Evolutionary conservation across 2,888 invertebrate genomes (phyloP).

Genomic region (Falcaria lacertinaria): DNA sequence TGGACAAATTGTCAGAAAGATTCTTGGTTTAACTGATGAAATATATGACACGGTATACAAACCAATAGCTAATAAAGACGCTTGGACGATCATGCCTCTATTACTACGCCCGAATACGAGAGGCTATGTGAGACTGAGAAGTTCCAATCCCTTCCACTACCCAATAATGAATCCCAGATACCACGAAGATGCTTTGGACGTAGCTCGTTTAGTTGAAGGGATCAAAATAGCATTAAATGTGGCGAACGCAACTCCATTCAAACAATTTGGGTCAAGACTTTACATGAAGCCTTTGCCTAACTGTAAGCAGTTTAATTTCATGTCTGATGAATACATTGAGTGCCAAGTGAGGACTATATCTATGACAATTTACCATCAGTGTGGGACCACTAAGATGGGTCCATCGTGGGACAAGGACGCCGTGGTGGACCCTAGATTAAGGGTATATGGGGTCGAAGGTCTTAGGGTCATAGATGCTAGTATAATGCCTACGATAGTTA

Average conservation of each 20-base stretch:
- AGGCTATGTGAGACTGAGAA: constrained; percentile 87
- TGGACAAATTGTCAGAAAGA: constrained; percentile 86
- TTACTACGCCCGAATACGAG: constrained; percentile 88
- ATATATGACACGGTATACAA: constrained; percentile 89
- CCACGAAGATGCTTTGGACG: constrained; percentile 88
- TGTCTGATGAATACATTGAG: constrained; percentile 90
- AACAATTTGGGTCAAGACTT: constrained; percentile 88
- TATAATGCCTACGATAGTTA: constrained; percentile 93
- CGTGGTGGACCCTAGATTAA: constrained; percentile 89
- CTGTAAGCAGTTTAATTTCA: constrained; percentile 85
- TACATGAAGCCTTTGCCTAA: constrained; percentile 89
- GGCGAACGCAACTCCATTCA: constrained; percentile 87
- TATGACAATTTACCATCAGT: constrained; percentile 94
- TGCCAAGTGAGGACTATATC: constrained; percentile 92
- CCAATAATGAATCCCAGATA: constrained; percentile 96
- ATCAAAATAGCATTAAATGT: constrained; percentile 87
- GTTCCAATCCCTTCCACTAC: constrained; percentile 91
- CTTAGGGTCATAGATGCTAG: constrained; percentile 92
- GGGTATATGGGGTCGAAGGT: constrained; percentile 88
- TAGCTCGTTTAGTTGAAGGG: constrained; percentile 90
- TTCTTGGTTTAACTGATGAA: constrained; percentile 88
- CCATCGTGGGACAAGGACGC: constrained; percentile 87
- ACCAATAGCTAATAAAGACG: constrained; percentile 88
- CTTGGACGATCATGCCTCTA: constrained; percentile 93
- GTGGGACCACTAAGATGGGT: constrained; percentile 94